Conservation (phyloP, 2,888 invertebrate genomes). For the Macrophya annulata region DNA sequence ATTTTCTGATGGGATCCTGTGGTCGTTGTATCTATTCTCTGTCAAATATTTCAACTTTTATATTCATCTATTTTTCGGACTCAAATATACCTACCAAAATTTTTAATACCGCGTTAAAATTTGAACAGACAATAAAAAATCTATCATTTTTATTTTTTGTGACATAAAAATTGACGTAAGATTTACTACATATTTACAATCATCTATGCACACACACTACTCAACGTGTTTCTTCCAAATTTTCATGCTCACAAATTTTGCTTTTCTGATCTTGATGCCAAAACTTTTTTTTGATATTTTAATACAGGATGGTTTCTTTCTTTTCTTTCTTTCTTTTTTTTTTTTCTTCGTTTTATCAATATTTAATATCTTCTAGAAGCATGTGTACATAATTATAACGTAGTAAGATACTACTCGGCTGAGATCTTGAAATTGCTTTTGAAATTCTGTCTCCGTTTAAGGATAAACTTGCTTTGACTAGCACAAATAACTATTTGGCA, state of each 20-base stretch:
- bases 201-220: neutral
- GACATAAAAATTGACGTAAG: neutral
- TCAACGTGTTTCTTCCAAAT: neutral
- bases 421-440: neutral
- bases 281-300: neutral
- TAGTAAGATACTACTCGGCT: slow-evolving; percentile 17
- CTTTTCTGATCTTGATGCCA: neutral
- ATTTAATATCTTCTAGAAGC: slow-evolving; percentile 20
- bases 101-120: neutral
- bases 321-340: neutral
- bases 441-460: neutral
- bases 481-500: neutral
- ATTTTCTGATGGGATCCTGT: slow-evolving; percentile 42
- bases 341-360: too few relatives aligned
- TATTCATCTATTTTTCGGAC: neutral
- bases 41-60: neutral
- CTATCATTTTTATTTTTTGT: neutral
- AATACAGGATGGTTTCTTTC: neutral
- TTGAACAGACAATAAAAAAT: neutral
- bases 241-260: neutral
- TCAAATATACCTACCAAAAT: neutral
- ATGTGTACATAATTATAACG: neutral
- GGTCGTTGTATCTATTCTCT: slow-evolving; percentile 4
- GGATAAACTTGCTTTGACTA: neutral
- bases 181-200: neutral